Base-by-base conservation (phyloP, 2,888 invertebrate species). In the Dichetophora obliterata region DNA sequence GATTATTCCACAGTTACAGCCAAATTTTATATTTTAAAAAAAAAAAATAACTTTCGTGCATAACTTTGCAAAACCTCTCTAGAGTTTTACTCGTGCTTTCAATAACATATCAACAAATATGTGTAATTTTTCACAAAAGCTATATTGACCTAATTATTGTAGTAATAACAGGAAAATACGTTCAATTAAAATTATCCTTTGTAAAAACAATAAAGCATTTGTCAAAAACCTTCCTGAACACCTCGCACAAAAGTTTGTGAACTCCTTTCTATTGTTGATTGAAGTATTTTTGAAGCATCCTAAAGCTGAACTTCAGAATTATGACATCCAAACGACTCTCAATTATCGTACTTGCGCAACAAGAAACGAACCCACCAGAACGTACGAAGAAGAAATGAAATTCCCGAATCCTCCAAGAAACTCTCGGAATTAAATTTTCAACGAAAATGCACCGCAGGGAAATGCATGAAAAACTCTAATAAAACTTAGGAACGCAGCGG, bases 381-480 rank as follows among this genome's bases (percentile, higher is more conserved):
- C 31, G 66, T 43, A 73, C 43, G 74, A 52, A 37, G 50, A 34
- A 19, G n/a, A n/a, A n/a, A n/a, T n/a, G n/a, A 27, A 3, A 37
- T 31, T 48, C 63, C 22, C 34, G 68, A 70, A 73, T 65, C 27
- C 48, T n/a, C 54, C 16, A 19, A 37, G 5, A 37, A 43, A 37
- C 74, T 85, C 85, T 85, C 85, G 86, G 86, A 86, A 87, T 86
- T 86, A 86, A 86, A 87, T 86, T 86, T 86, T 85, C 83, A 83
- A 85, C 77, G 84, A 86, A 86, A 86, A 86, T 87, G 86, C 87
- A 87, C 86, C 86, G 85, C 83, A 85, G 86, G 86, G 86, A 86
- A 86, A 86, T 86, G 84, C 87, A 86, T 76, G 52, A 31, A 74
- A 73, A 73, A 70, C 19, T 66, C 43, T 61, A 59, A 72, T 68